Evolutionary conservation across 1,140 invertebrate species (phyloP).

Genomic region (Drosophila nikananu): DNA sequence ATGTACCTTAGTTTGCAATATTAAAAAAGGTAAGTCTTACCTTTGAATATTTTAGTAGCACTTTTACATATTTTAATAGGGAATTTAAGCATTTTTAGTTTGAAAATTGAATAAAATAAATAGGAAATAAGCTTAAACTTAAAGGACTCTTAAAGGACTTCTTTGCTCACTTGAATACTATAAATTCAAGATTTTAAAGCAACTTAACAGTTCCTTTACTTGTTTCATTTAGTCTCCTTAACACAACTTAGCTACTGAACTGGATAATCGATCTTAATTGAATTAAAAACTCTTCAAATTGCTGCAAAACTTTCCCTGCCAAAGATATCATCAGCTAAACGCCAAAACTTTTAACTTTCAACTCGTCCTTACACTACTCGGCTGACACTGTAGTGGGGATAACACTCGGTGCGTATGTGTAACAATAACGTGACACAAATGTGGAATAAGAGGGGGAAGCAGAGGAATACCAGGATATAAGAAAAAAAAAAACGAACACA

Average conservation of each 20-base stretch:
- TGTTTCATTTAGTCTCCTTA: background rate
- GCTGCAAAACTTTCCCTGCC: slow-evolving; percentile 12
- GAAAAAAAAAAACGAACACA: slow-evolving; percentile 19
- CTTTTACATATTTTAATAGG: background rate
- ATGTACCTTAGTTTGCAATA: background rate
- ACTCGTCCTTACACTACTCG: slow-evolving; percentile 18
- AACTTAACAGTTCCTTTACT: background rate
- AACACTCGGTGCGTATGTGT: slow-evolving; percentile 61
- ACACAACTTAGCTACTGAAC: background rate
- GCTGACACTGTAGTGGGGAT: slow-evolving; percentile 4
- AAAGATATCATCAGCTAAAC: slow-evolving; percentile 18
- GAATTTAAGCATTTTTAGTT: background rate
- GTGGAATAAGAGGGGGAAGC: slow-evolving; percentile 35
- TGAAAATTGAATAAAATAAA: background rate
- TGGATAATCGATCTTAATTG: slow-evolving; percentile 38
- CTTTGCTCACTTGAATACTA: too few species aligned
- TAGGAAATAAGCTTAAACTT: background rate
- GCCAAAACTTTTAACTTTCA: slow-evolving; percentile 27
- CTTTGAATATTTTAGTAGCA: background rate
- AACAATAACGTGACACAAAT: slow-evolving; percentile 79
- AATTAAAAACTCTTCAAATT: slow-evolving; percentile 23
- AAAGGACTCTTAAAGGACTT: too few species aligned
- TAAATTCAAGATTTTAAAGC: too few species aligned
- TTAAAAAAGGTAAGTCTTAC: background rate
- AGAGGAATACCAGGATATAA: slow-evolving; percentile 1